Conservation (phyloP, 2,888 invertebrate species). For the Zaprionus lineosus region DNA sequence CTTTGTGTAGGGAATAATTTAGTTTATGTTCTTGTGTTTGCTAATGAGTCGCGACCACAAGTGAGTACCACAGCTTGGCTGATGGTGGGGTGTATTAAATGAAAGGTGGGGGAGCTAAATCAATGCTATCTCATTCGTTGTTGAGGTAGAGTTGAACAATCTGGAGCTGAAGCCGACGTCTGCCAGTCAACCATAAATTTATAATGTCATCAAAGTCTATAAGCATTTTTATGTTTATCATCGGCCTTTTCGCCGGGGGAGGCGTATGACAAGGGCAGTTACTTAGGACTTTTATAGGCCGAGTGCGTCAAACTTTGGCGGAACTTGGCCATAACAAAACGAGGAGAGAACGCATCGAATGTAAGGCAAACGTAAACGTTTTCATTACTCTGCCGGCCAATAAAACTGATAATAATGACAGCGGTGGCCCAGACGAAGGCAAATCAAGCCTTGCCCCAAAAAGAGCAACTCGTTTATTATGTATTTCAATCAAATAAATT, state of each 20-base stretch:
- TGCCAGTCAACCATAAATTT: slow-evolving; percentile 58
- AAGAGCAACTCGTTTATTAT: slow-evolving; percentile 23
- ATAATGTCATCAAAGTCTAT: slow-evolving; percentile 61
- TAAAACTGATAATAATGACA: slow-evolving; percentile 66
- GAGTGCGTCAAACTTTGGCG: slow-evolving; percentile 55
- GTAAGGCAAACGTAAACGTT: slow-evolving; percentile 66
- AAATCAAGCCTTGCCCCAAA: slow-evolving; percentile 25
- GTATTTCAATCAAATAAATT: slow-evolving; percentile 36
- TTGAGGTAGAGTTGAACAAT: not conserved
- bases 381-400: slow-evolving; percentile 64
- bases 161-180: not conserved
- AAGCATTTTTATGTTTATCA: slow-evolving; percentile 50
- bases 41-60: slow-evolving; percentile 37
- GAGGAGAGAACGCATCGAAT: slow-evolving; percentile 41
- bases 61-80: slow-evolving; percentile 22
- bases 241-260: not conserved
- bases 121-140: slow-evolving; percentile 20
- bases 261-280: slow-evolving; percentile 11
- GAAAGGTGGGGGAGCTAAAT: too few species aligned
- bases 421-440: not conserved
- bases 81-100: not conserved
- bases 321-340: slow-evolving; percentile 47
- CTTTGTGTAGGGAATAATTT: slow-evolving; percentile 30
- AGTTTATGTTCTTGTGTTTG: slow-evolving; percentile 34
- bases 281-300: slow-evolving; percentile 48